These are phyloP conservation scores for Pseudomyrmex gracilis DNA, from an alignment of 1,140 invertebrate species.

Conservation along the genomic window DNA sequence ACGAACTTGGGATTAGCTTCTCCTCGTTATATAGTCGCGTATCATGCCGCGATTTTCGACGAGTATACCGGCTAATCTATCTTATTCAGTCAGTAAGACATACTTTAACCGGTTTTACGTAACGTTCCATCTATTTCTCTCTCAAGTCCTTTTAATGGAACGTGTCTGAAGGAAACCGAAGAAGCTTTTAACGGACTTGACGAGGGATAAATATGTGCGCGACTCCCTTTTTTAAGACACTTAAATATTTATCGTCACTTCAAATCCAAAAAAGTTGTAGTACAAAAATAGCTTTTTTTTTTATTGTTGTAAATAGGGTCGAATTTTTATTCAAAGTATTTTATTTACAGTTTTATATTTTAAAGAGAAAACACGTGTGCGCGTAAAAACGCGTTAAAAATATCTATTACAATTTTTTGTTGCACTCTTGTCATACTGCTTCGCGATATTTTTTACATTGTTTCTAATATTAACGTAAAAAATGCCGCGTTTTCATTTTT, in stretches of 20 bases:
- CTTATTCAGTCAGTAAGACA: conserved; percentile 51
- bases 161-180: conserved; percentile 31
- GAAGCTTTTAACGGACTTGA: conserved; percentile 33
- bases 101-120: conserved; percentile 54
- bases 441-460: background rate
- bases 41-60: conserved; percentile 45
- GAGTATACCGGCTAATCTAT: conserved; percentile 50
- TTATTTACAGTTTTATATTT: too few species aligned
- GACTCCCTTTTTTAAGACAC: too few species aligned
- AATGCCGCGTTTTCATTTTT: too few species aligned
- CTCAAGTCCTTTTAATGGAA: conserved; percentile 10
- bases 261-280: too few species aligned
- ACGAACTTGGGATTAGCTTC: conserved; percentile 39
- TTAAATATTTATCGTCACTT: too few species aligned
- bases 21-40: conserved; percentile 33
- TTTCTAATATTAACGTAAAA: background rate
- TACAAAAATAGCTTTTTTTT: too few species aligned
- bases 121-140: conserved; percentile 47
- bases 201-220: background rate
- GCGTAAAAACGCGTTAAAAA: too few species aligned
- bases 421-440: background rate
- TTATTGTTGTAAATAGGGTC: too few species aligned
- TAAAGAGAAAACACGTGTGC: background rate
- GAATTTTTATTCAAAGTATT: too few species aligned
- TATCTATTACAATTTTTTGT: background rate